Conservation (phyloP, 2,797 vertebrate species). For the Siniperca undulata region DNA sequence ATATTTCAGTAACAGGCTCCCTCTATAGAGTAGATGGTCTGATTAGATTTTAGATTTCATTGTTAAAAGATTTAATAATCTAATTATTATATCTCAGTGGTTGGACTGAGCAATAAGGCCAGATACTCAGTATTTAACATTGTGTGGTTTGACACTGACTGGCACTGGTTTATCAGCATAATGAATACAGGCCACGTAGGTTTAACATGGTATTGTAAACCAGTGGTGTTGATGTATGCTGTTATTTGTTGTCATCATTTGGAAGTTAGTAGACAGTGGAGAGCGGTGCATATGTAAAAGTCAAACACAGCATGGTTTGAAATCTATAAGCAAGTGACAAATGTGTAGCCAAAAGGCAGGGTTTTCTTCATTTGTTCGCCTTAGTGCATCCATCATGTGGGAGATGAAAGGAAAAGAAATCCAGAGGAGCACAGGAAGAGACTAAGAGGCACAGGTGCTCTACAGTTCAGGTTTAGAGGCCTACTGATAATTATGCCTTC, state of each 20-base stretch:
- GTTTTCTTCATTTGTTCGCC: not conserved
- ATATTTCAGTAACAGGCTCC: not conserved
- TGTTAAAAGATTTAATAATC: not conserved
- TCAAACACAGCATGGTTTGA: not conserved
- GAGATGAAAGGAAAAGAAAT: not conserved
- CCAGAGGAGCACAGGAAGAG: not conserved
- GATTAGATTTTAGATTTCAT: conserved; percentile 18
- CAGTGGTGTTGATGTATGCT: not conserved
- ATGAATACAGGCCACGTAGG: not conserved
- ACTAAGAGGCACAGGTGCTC: not conserved
- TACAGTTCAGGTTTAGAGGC: not conserved
- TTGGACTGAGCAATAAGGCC: not conserved
- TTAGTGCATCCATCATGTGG: not conserved
- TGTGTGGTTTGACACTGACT: not conserved
- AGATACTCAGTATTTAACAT: not conserved
- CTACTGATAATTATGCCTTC: not conserved
- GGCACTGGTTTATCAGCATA: not conserved
- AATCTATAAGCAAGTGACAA: not conserved
- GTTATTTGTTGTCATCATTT: not conserved
- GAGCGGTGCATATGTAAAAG: not conserved
- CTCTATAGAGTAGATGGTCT: not conserved
- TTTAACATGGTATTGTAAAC: not conserved
- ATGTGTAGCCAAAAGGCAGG: not conserved
- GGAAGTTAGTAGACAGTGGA: not conserved
- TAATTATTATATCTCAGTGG: not conserved